Conservation (phyloP, 2,888 invertebrate species). For the Epinotia bilunana region DNA sequence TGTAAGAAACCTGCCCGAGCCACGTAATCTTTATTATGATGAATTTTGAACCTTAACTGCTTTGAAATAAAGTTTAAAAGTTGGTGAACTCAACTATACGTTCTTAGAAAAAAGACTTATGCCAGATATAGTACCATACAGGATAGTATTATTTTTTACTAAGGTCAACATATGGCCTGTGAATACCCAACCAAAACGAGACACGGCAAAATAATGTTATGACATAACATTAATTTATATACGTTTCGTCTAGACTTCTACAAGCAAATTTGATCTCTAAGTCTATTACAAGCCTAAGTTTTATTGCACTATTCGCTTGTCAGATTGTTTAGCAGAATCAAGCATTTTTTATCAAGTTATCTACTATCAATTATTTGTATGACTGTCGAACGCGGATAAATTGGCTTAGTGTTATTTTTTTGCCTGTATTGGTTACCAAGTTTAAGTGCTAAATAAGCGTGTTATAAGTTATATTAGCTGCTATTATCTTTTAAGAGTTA, state of each 20-base stretch:
- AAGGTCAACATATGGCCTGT: conserved; percentile 23
- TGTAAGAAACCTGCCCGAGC: conserved; percentile 27
- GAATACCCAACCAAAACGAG: conserved; percentile 36
- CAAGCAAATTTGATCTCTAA: conserved; percentile 10
- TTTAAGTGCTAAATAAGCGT: conserved; percentile 31
- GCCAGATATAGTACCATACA: background rate
- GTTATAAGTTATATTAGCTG: conserved; percentile 25
- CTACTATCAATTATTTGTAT: conserved; percentile 49
- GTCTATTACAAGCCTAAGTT: background rate
- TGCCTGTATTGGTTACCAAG: conserved; percentile 7
- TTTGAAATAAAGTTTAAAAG: background rate
- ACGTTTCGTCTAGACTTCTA: conserved; percentile 19
- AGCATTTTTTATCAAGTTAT: conserved; percentile 42
- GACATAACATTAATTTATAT: conserved; percentile 27
- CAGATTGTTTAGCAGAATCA: background rate
- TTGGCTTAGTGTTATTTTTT: conserved; percentile 42
- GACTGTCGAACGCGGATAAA: conserved; percentile 50
- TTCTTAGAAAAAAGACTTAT: background rate
- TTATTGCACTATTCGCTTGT: background rate
- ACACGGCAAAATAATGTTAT: conserved; percentile 35
- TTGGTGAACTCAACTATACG: background rate
- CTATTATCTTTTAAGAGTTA: conserved; percentile 21
- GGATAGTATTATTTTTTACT: background rate
- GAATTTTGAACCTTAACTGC: background rate
- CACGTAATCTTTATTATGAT: conserved; percentile 13